Evolutionary conservation across 2,113 vertebrate species (phyloP).

Genomic region (Pluvianellus socialis): DNA sequence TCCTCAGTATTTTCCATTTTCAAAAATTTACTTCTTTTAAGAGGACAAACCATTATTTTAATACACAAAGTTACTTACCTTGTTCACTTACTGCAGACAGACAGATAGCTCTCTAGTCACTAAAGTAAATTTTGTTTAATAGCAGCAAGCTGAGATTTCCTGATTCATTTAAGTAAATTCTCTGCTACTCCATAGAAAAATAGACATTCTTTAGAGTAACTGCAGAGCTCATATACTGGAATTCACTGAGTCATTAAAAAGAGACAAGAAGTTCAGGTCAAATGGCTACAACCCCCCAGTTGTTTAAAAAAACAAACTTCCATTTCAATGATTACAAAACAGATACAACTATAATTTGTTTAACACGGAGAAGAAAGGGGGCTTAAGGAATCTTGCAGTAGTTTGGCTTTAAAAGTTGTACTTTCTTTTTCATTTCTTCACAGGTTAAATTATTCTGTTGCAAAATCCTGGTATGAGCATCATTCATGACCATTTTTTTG

Average conservation of each 20-base stretch:
- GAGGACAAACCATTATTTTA: background rate
- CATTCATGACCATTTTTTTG: background rate
- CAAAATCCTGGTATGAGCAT: background rate
- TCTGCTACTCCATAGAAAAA: background rate
- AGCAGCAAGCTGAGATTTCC: background rate
- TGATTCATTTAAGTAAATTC: slow-evolving; percentile 11
- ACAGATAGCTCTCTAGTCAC: background rate
- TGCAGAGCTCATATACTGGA: background rate
- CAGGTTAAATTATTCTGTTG: background rate
- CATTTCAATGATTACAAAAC: background rate
- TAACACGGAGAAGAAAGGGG: background rate
- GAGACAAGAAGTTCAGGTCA: background rate
- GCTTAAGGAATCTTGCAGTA: background rate
- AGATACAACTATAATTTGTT: background rate
- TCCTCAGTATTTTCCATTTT: slow-evolving; percentile 1
- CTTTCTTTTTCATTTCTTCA: background rate
- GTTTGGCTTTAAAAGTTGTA: background rate
- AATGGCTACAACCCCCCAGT: background rate
- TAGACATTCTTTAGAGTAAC: background rate
- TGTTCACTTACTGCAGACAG: background rate
- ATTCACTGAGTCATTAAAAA: slow-evolving; percentile 28
- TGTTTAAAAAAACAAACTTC: background rate
- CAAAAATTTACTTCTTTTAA: background rate
- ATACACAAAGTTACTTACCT: background rate
- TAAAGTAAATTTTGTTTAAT: slow-evolving; percentile 10